These are phyloP conservation scores for Tachuris rubrigastra DNA, from an alignment of 2,113 vertebrate genomes.

Conservation along the genomic window DNA sequence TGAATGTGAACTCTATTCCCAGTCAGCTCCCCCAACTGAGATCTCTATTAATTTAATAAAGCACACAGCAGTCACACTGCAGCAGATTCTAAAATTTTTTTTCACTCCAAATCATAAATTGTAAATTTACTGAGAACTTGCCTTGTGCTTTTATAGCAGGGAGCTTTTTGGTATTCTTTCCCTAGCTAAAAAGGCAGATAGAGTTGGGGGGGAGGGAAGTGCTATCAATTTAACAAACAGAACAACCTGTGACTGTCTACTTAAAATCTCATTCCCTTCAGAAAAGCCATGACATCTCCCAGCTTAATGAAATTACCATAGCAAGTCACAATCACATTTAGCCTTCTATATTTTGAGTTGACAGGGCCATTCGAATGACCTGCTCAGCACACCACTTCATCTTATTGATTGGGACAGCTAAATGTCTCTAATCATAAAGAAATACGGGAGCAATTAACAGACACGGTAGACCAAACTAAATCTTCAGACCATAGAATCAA, in stretches of 20 bases:
- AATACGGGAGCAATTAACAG: neutral
- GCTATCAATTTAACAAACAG: neutral
- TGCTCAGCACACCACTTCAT: neutral
- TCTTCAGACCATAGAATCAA: neutral
- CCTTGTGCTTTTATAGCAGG: neutral
- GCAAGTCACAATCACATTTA: neutral
- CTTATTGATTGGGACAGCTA: constrained; percentile 5
- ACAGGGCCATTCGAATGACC: neutral
- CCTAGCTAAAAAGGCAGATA: neutral
- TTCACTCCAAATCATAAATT: neutral
- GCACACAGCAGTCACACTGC: neutral
- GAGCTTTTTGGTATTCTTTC: neutral
- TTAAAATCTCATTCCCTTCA: neutral
- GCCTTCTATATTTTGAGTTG: neutral
- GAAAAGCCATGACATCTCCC: neutral
- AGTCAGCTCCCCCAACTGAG: neutral
- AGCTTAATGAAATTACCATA: neutral
- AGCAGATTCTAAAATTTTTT: neutral
- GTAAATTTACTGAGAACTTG: neutral
- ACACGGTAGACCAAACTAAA: neutral
- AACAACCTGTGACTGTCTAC: neutral
- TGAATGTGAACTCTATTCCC: neutral
- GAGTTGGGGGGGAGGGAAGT: rapidly evolving
- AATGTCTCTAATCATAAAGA: constrained; percentile 5
- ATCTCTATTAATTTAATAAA: neutral